Conservation (phyloP, 1,140 invertebrate species). For the Gonioctena quinquepunctata region DNA sequence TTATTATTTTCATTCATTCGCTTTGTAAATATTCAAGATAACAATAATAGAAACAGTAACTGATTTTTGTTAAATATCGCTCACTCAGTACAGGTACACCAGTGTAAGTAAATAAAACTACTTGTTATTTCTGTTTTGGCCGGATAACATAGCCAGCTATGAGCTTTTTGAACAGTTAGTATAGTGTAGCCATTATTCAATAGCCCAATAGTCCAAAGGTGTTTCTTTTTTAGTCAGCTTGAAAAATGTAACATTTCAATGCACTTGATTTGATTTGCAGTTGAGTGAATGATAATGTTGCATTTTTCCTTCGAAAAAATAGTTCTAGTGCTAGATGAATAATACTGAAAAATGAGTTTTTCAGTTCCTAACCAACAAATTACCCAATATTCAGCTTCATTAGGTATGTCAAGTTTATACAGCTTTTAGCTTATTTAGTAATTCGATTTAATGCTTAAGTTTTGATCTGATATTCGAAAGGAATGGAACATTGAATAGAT, state of each 20-base stretch:
- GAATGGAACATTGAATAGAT: not conserved
- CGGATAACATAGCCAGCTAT: not conserved
- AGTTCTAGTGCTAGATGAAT: not conserved
- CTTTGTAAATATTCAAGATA: not conserved
- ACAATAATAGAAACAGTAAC: not conserved
- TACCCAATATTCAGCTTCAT: not conserved
- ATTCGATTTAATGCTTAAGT: not conserved
- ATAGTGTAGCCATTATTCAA: not conserved
- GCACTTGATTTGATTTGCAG: no score
- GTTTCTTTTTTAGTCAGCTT: constrained; percentile 16
- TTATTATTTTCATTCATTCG: not conserved
- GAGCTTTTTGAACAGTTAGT: constrained; percentile 15
- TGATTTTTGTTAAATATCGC: constrained; percentile 8
- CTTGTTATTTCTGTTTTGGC: not conserved
- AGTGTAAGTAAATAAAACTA: constrained; percentile 30
- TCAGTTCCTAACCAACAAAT: not conserved
- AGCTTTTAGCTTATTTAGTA: not conserved
- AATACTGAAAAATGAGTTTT: not conserved
- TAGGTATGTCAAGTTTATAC: not conserved
- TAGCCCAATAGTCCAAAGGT: constrained; percentile 15
- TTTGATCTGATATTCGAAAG: not conserved
- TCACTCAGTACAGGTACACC: constrained; percentile 35
- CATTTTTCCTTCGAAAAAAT: not conserved
- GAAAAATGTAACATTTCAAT: constrained; percentile 9
- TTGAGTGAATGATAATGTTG: no score